phyloP scores from a whole-genome alignment of 2,888 invertebrate species.

The Noctua comes region DNA sequence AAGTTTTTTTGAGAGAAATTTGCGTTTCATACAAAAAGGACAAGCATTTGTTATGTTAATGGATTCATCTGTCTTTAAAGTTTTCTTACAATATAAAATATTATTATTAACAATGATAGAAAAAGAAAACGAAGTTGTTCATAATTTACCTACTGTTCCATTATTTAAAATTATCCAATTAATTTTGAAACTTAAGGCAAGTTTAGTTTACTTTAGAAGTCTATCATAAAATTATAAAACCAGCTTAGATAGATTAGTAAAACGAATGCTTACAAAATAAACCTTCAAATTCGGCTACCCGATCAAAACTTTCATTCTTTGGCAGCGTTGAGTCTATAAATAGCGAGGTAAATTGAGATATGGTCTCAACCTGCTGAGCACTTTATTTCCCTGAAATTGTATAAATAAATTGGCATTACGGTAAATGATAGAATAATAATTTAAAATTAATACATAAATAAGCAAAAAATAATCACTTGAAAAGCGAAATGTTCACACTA shows the following conservation, averaged over 20 bases:
- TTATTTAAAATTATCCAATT: background rate
- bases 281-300: background rate
- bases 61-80: background rate
- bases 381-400: background rate
- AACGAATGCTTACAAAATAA: background rate
- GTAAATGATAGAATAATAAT: background rate
- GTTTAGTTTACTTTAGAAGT: background rate
- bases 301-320: background rate
- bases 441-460: background rate
- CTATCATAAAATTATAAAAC: background rate
- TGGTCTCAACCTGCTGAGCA: background rate
- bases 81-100: background rate
- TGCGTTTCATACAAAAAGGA: background rate
- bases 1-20: background rate
- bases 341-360: background rate
- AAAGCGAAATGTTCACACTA: slow-evolving; percentile 8
- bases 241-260: background rate
- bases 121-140: background rate
- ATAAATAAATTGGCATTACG: background rate
- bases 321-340: background rate
- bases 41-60: background rate
- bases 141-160: background rate
- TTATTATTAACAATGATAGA: no score
- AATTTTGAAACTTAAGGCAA: background rate
- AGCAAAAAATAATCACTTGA: slow-evolving; percentile 7